Evolutionary conservation across 2,797 vertebrate species (phyloP).

Genomic region (Lagorchestes hirsutus): DNA sequence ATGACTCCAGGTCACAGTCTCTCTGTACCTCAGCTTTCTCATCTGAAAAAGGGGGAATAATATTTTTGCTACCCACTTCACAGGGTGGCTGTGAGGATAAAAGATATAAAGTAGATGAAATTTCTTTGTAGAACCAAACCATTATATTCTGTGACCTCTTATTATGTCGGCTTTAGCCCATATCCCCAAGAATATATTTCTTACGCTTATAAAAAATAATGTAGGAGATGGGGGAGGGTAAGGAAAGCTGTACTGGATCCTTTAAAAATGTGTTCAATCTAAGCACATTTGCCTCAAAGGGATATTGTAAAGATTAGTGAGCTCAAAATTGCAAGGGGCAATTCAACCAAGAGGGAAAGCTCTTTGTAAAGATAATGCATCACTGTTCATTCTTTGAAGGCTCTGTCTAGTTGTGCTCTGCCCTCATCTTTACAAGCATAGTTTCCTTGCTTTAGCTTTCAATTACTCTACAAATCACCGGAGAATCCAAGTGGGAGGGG

Average conservation of each 20-base stretch:
- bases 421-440: constrained; percentile 4
- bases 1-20: neutral
- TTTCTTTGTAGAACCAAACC: neutral
- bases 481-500: neutral
- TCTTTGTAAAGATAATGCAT: neutral
- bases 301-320: neutral
- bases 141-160: neutral
- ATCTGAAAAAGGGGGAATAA: neutral
- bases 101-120: neutral
- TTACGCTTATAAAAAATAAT: neutral
- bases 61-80: neutral
- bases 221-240: neutral
- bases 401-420: neutral
- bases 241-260: neutral
- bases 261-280: constrained; percentile 38
- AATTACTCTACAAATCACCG: constrained; percentile 14
- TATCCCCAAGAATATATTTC: neutral
- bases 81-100: neutral
- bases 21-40: neutral
- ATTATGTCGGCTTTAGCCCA: neutral
- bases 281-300: neutral
- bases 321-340: neutral
- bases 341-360: neutral
- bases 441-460: constrained; percentile 6
- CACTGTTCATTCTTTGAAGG: neutral